A percentile compares a stretch with the other conserved stretches of the same genome.
phyloP scores from a whole-genome alignment of 2,888 invertebrate genomes.

The Shargacucullia verbasci region DNA sequence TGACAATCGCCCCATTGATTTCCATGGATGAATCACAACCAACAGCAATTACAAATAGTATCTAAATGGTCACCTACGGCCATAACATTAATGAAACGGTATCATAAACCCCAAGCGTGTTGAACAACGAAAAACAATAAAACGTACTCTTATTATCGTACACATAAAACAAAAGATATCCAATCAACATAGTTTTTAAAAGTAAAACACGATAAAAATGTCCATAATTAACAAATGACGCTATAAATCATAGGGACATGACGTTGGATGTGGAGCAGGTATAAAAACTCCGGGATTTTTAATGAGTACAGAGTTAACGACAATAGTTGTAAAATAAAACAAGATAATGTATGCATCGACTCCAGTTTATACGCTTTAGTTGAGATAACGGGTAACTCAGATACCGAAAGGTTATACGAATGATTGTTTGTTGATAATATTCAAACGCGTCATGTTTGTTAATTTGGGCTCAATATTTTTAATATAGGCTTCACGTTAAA shows the following conservation, averaged over 20 bases:
- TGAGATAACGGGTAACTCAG: constrained; percentile 13
- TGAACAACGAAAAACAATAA: constrained; percentile 24
- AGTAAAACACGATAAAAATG: constrained; percentile 40
- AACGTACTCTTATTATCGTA: constrained; percentile 6
- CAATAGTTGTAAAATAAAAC: constrained; percentile 38
- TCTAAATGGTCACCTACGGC: constrained; percentile 23
- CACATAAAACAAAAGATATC: constrained; percentile 42
- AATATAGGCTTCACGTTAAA: too few relatives aligned
- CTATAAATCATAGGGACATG: constrained; percentile 43
- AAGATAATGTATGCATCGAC: constrained; percentile 20
- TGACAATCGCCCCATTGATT: constrained; percentile 1
- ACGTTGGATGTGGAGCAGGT: constrained; percentile 37
- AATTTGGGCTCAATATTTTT: too few relatives aligned
- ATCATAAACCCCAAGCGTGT: constrained; percentile 4
- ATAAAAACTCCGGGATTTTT: constrained; percentile 33
- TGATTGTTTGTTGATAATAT: background rate
- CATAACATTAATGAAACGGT: constrained; percentile 19
- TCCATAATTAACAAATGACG: constrained; percentile 53
- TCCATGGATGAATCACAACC: too few relatives aligned
- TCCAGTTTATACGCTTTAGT: constrained; percentile 3
- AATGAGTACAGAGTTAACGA: constrained; percentile 42
- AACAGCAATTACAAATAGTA: background rate
- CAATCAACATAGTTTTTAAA: constrained; percentile 36
- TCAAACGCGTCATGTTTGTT: too few relatives aligned
- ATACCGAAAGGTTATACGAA: background rate